Percentiles rank a stretch among this genome's conserved stretches.
Conservation (phyloP, 1,140 invertebrate species). For the Dreissena rostriformis region DNA sequence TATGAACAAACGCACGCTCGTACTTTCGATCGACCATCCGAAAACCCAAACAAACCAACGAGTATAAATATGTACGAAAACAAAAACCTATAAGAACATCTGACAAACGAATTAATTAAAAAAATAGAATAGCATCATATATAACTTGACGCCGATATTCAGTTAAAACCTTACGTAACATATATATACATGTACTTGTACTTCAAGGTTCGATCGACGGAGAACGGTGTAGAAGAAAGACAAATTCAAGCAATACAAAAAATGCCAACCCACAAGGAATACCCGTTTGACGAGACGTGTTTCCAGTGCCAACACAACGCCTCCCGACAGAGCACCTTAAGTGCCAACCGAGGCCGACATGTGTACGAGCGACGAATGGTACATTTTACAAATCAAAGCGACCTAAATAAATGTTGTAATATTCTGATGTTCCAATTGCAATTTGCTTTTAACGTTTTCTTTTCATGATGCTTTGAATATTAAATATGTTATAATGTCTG, state of each 20-base stretch:
- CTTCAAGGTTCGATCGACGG: conserved; percentile 48
- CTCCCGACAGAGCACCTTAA: conserved; percentile 43
- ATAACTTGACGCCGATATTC: no score
- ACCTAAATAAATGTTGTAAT: conserved; percentile 8
- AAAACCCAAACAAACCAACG: no score
- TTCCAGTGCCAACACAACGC: conserved; percentile 26
- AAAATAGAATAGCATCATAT: no score
- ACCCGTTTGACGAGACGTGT: conserved; percentile 53
- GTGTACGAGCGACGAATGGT: conserved; percentile 51
- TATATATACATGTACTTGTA: not conserved
- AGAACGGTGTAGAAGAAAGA: conserved; percentile 43
- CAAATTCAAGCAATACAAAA: conserved; percentile 50
- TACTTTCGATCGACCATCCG: no score
- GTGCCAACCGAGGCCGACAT: conserved; percentile 45
- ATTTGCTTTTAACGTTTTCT: no score
- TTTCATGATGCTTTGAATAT: no score
- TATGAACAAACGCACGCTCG: no score
- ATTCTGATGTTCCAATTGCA: not conserved
- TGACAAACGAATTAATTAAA: no score
- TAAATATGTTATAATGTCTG: no score
- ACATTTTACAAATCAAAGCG: conserved; percentile 39
- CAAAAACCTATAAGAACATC: no score
- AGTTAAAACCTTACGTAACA: no score
- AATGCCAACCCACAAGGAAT: conserved; percentile 12
- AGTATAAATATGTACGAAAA: no score